A percentile compares a stretch with the other conserved stretches of the same genome.
Conservation (phyloP, 2,797 vertebrate species). For the Neoniphon sammara region DNA sequence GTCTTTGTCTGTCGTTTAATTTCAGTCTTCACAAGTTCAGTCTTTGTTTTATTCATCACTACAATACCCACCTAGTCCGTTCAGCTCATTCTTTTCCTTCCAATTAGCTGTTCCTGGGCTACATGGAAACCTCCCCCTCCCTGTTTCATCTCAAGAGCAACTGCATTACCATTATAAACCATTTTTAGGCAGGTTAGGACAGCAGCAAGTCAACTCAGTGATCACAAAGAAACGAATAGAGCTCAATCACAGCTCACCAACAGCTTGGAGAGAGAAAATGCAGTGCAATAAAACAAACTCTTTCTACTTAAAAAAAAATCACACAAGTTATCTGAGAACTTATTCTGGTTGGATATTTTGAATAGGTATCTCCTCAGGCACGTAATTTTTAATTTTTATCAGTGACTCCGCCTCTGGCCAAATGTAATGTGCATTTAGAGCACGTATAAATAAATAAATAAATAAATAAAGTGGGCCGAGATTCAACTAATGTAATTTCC, state of each 20-base stretch:
- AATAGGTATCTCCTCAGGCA: too few relatives aligned
- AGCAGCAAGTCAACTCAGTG: slow-evolving; percentile 8
- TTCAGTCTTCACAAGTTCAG: too few relatives aligned
- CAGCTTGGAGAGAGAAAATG: too few relatives aligned
- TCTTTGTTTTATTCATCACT: not conserved
- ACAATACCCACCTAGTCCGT: not conserved
- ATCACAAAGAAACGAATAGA: not conserved
- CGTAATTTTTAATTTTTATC: too few relatives aligned
- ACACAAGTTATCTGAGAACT: too few relatives aligned
- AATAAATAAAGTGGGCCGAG: too few relatives aligned
- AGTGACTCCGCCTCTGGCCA: not conserved
- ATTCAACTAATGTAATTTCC: too few relatives aligned
- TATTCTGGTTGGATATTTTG: too few relatives aligned
- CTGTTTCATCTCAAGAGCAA: slow-evolving; percentile 22
- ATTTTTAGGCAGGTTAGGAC: slow-evolving; percentile 15
- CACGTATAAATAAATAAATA: not conserved
- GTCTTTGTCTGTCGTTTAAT: too few relatives aligned
- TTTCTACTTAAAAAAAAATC: too few relatives aligned
- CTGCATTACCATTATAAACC: slow-evolving; percentile 42
- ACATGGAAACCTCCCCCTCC: slow-evolving; percentile 71
- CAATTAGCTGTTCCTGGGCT: not conserved
- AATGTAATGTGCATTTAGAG: not conserved
- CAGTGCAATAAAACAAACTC: too few relatives aligned
- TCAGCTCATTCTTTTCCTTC: not conserved
- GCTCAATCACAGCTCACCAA: not conserved